These are phyloP conservation scores for Anoplophora glabripennis DNA, from an alignment of 1,140 invertebrate species.

Conservation along the genomic window DNA sequence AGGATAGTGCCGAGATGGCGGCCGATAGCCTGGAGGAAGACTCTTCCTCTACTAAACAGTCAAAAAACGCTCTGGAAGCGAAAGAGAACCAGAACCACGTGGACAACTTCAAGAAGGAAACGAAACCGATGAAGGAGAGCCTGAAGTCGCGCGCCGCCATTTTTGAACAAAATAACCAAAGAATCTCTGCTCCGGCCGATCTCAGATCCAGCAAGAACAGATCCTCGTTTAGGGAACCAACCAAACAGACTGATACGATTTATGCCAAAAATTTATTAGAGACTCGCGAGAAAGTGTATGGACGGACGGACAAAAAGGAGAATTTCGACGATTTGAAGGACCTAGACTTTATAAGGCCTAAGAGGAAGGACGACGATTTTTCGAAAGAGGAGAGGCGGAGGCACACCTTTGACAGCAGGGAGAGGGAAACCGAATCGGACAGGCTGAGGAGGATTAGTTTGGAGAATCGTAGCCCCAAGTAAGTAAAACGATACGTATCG, in stretches of 20 bases:
- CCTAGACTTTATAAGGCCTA: slow-evolving; percentile 35
- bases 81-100: not conserved
- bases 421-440: slow-evolving; percentile 36
- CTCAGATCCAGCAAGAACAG: slow-evolving; percentile 5
- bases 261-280: slow-evolving; percentile 13
- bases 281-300: slow-evolving; percentile 14
- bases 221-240: not conserved
- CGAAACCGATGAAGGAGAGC: slow-evolving; percentile 25
- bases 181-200: slow-evolving; percentile 12
- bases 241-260: slow-evolving; percentile 12
- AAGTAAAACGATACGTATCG: slow-evolving; percentile 17
- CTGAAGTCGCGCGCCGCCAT: slow-evolving; percentile 37
- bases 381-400: slow-evolving; percentile 35
- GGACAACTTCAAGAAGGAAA: slow-evolving; percentile 2
- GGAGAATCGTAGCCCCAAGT: slow-evolving; percentile 42
- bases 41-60: not conserved
- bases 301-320: slow-evolving; percentile 8
- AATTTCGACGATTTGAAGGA: slow-evolving; percentile 24
- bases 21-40: slow-evolving; percentile 3
- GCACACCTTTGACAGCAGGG: slow-evolving; percentile 41
- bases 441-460: slow-evolving; percentile 38
- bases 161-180: slow-evolving; percentile 36
- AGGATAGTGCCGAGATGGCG: slow-evolving; percentile 13
- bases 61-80: not conserved
- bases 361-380: slow-evolving; percentile 26